Evolutionary conservation across 2,113 vertebrate genomes (phyloP), one percentile per base, ranked within the genome.

Genomic region (Onychorhynchus coronatus): DNA sequence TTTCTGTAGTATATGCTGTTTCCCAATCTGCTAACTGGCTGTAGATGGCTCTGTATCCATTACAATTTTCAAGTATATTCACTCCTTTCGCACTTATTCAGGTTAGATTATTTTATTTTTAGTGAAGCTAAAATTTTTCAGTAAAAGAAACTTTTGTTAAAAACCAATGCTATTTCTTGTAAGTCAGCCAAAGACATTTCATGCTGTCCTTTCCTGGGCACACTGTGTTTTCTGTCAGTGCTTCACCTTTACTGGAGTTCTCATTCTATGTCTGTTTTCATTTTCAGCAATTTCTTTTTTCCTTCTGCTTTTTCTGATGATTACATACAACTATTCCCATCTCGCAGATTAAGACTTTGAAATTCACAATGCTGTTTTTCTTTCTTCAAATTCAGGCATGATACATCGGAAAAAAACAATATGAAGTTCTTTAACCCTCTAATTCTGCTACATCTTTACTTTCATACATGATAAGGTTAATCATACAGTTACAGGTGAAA

Each of bases 1-100:
- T 37, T 74, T 90, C 33, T 74, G 5, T 41, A 52, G 9, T 58
- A 25, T 53, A 35, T n/a, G 8, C 11, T 58, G 3, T 77, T 78
- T 81, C 28, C 17, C 44, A 63, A 35, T 81, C 52, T 81, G 33
- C 39, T 62, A 68, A 30, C 44, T 82, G 61, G 61, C 91, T 91
- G 85, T 85, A 81, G 84, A 71, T 94, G 80, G 55, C 73, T 95
- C 80, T 92, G 50, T 89, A 83, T 49, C 37, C 73, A 79, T 89
- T 89, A 81, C 31, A 77, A 53, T 84, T 63, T 67, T 85, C 24
- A 85, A 75, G 5, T 39, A 19, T 21, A 30, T 85, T 93, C 35
- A 42, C 8, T 78, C 7, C 31, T 93, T 74, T 71, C 21, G 20
- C 42, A 75, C 18, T 62, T 76, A 52, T 15, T 47, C 28, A 81